Evolutionary conservation across 2,113 vertebrate genomes (phyloP).

Genomic region (Ginglymostoma cirratum): DNA sequence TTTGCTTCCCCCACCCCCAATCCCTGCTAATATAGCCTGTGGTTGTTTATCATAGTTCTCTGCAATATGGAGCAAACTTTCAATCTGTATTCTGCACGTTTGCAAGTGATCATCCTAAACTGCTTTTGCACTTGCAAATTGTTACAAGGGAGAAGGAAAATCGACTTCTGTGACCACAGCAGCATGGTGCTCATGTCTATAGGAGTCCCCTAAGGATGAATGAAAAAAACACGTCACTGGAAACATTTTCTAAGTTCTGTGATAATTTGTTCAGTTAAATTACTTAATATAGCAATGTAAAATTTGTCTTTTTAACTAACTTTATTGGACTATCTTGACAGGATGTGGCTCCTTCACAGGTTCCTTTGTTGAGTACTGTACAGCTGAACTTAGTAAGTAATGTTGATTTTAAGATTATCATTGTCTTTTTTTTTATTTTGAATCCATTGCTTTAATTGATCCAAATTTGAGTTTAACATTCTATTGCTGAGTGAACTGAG

Average conservation of each 20-base stretch:
- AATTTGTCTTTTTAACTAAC: neutral
- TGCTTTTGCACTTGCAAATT: neutral
- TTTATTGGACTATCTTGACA: constrained; percentile 44
- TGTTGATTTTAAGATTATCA: neutral
- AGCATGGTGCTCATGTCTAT: neutral
- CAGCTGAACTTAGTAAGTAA: constrained; percentile 82
- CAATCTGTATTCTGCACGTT: neutral
- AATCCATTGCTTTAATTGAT: neutral
- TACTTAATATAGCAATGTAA: neutral
- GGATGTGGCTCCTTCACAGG: constrained; percentile 79
- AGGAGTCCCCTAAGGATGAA: neutral
- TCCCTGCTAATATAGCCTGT: neutral
- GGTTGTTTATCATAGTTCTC: neutral
- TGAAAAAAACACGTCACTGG: neutral
- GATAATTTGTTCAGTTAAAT: neutral
- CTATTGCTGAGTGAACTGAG: neutral
- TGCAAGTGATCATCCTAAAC: neutral
- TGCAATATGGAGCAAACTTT: neutral
- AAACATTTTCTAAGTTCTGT: neutral
- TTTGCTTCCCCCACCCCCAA: neutral
- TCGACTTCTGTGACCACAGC: neutral
- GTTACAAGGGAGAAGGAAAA: neutral
- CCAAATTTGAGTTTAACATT: neutral
- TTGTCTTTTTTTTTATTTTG: neutral
- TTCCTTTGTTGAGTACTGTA: constrained; percentile 80